Base-by-base conservation (phyloP, 2,113 vertebrate genomes). In the Nothobranchius kuhntae region DNA sequence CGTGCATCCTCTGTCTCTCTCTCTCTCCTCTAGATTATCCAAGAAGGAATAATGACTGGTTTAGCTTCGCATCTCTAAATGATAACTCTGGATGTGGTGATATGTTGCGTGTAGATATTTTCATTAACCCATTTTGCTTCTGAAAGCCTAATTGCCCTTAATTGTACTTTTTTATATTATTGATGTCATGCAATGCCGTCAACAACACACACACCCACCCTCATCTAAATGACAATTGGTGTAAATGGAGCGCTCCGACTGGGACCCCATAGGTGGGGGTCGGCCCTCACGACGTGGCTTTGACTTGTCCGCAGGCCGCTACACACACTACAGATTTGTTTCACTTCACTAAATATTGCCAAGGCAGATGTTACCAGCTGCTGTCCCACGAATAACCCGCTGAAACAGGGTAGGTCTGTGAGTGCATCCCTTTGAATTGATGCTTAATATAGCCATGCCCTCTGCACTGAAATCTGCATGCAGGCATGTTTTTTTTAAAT, bases 211-310 rank as follows among this genome's bases (percentile, higher is more conserved):
- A 76, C n/a, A 64, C 72, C 36, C 53, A 46, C 53, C 50, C 78
- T 83, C 63, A 91, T 91, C 81, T 88, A 76, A 91, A 92, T 92
- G 68, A 90, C 80, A 92, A 89, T 87, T 15, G 53, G 73, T 91
- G 87, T 87, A 89, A 91, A 89, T 89, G 79, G 68, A 69, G 69
- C 85, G 30, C 30, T 30, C 30, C 30, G 26, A 51, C 52, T 46
- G 36, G 42, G 63, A 57, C 35, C 47, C 62, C 24, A 30, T 13
- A 50, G 61, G 13, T 0, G 70, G 73, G 61, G 53, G 53, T 47
- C 54, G 64, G 68, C 10, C 72, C 73, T 75, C 36, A 55, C 53
- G 62, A 53, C 53, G 59, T 15, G 61, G 44, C 47, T 62, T 63
- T 35, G 57, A 71, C 66, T 45, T 12, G 66, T 75, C 73, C 51